A percentile compares a stretch with the other conserved stretches of the same genome.
Conservation (phyloP, 2,113 vertebrate genomes). For the Misgurnus mizolepis region DNA sequence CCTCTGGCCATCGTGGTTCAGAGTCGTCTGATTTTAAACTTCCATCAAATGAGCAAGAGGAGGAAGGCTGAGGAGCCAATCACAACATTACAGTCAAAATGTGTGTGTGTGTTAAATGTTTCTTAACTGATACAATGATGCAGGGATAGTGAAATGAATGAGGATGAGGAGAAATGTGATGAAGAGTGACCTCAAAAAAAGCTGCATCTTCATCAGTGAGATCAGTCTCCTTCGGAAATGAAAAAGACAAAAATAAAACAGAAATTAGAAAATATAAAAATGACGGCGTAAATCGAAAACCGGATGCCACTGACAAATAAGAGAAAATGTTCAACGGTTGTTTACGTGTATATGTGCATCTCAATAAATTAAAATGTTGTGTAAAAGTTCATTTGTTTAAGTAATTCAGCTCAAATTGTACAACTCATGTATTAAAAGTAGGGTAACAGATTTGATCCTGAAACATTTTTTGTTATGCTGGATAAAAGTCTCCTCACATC, state of each 20-base stretch:
- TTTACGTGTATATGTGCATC: too few species aligned
- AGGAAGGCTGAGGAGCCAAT: constrained; percentile 64
- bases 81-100: not conserved
- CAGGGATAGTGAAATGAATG: constrained; percentile 1
- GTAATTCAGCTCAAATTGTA: too few species aligned
- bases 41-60: constrained; percentile 77
- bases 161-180: constrained; percentile 23
- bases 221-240: constrained; percentile 50
- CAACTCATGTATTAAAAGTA: too few species aligned
- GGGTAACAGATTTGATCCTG: too few species aligned
- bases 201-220: constrained; percentile 54
- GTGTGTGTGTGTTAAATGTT: not conserved
- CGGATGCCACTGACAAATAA: not conserved
- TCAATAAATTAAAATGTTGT: too few species aligned
- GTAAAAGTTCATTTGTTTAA: too few species aligned
- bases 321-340: not conserved
- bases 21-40: constrained; percentile 81
- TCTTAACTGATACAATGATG: not conserved
- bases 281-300: not conserved
- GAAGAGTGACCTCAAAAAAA: constrained; percentile 58
- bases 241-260: constrained; percentile 14
- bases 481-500: too few species aligned
- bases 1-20: constrained; percentile 87
- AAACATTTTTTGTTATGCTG: too few species aligned
- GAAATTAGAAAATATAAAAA: not conserved